Base-by-base conservation (phyloP, 2,888 invertebrate species). In the Cryptocheilus praepositus region DNA sequence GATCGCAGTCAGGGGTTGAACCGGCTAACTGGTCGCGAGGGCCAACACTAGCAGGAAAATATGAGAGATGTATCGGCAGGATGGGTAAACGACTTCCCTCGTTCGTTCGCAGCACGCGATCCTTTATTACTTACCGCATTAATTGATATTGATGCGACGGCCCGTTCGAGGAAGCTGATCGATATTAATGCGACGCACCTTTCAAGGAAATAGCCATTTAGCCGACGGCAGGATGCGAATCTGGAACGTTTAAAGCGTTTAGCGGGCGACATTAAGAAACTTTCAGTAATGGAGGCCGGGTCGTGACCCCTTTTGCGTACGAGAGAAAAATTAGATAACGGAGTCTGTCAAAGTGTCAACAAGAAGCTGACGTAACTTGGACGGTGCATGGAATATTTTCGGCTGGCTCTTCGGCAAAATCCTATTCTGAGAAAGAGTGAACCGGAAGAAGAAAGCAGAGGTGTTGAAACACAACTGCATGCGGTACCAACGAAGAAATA, bases 61-160 rank as follows among this genome's bases (percentile, higher is more conserved):
- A 73, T 61, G 71, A 69, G 28, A 59, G 61, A 71, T 73, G 71
- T 78, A 76, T 76, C 70, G 74, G 69, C 52, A 19, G 56, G 56
- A 44, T 13, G 15, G 70, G 70, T 64, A 72, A 69, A 76, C 61
- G 75, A 71, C 76, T 67, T 67, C 64, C 69, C 64, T 62, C 61
- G 52, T 67, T 74, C 70, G 13, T 67, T 74, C 70, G 13, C 68
- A 72, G 77, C 80, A 80, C 77, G 80, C 81, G 75, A 82, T 80
- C 74, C 77, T 77, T 81, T 75, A 74, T 81, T 77, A 81, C 78
- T 75, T 70, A 70, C 61, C 56, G 70, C 74, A 75, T 77, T 82
- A 81, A 83, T 83, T 81, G 79, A 81, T 82, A 82, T 83, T 81
- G 80, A 83, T 82, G 81, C 64, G 81, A 77, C 73, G 67, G 67